A percentile compares a stretch with the other conserved stretches of the same genome.
Conservation (phyloP, 2,888 invertebrate species). For the Parthenolecanium corni region DNA sequence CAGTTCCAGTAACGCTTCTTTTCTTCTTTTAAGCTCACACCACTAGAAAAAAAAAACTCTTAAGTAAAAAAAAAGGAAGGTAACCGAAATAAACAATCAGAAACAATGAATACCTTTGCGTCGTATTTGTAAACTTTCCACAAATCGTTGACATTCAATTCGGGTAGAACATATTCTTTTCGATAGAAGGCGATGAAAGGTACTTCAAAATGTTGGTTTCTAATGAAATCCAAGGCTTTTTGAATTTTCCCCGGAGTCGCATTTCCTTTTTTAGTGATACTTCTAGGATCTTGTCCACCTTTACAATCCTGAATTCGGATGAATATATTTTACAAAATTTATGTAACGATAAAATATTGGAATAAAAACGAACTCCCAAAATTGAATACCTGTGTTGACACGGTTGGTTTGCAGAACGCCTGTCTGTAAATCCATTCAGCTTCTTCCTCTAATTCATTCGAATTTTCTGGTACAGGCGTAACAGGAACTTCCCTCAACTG, state of each 20-base stretch:
- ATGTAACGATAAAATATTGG: conserved; percentile 7
- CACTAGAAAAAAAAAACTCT: conserved; percentile 43
- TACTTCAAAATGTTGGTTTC: conserved; percentile 89
- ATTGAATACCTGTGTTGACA: conserved; percentile 60
- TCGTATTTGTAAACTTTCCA: conserved; percentile 98
- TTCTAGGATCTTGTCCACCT: conserved; percentile 40
- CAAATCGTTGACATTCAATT: conserved; percentile 83
- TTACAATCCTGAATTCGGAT: conserved; percentile 36
- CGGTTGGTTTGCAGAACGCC: conserved; percentile 72
- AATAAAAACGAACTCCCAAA: background rate
- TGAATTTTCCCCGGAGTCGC: conserved; percentile 77
- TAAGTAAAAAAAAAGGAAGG: background rate
- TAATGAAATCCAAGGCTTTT: conserved; percentile 88
- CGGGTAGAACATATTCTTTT: conserved; percentile 93
- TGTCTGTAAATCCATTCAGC: conserved; percentile 96
- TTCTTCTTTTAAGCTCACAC: conserved; percentile 77
- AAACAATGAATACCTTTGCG: conserved; percentile 53
- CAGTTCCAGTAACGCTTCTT: conserved; percentile 65
- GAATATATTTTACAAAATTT: too few species aligned
- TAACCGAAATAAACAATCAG: background rate
- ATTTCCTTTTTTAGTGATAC: conserved; percentile 51
- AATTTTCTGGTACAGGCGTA: conserved; percentile 66
- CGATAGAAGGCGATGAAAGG: conserved; percentile 98
- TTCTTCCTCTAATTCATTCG: conserved; percentile 81
- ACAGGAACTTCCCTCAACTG: conserved; percentile 80